Evolutionary conservation across 2,888 invertebrate species (phyloP).

Genomic region (Dorcus parallelipipedus): DNA sequence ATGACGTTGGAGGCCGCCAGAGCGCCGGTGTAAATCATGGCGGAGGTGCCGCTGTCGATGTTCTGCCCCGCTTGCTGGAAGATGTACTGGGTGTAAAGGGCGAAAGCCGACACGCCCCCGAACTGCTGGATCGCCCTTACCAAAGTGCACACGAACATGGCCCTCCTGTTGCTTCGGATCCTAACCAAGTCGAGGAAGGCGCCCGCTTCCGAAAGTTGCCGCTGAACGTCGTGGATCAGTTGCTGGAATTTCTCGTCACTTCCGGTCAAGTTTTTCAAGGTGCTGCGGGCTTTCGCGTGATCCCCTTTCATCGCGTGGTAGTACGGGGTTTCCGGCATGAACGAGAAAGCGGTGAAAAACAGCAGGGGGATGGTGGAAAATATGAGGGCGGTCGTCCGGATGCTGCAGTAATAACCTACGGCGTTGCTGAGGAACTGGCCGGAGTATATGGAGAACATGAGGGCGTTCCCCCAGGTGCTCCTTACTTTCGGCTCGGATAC

Average conservation of each 20-base stretch:
- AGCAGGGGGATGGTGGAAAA: slow-evolving; percentile 26
- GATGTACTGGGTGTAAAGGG: slow-evolving; percentile 36
- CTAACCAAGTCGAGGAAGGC: slow-evolving; percentile 33
- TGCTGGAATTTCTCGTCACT: slow-evolving; percentile 30
- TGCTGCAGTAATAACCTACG: slow-evolving; percentile 30
- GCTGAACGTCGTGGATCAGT: slow-evolving; percentile 31
- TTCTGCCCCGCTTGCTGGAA: slow-evolving; percentile 39
- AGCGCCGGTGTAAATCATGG: slow-evolving; percentile 34
- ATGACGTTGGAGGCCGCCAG: slow-evolving; percentile 19
- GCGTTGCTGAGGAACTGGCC: slow-evolving; percentile 34
- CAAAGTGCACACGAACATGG: slow-evolving; percentile 30
- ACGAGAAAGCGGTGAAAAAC: slow-evolving; percentile 26
- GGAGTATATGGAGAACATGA: slow-evolving; percentile 25
- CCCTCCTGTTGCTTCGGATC: slow-evolving; percentile 36
- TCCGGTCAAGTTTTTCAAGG: slow-evolving; percentile 31
- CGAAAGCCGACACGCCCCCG: slow-evolving; percentile 35
- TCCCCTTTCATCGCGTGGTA: slow-evolving; percentile 34
- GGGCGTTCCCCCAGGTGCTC: slow-evolving; percentile 37
- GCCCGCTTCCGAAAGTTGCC: slow-evolving; percentile 38
- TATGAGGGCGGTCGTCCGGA: slow-evolving; percentile 21
- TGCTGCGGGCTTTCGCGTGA: slow-evolving; percentile 28
- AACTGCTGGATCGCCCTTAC: slow-evolving; percentile 36
- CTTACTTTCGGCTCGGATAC: slow-evolving; percentile 35
- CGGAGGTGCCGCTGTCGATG: slow-evolving; percentile 33
- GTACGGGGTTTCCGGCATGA: slow-evolving; percentile 42